Conservation (phyloP, 35 echinoderm and acorn worm species). For the Eucidaris tribuloides region DNA sequence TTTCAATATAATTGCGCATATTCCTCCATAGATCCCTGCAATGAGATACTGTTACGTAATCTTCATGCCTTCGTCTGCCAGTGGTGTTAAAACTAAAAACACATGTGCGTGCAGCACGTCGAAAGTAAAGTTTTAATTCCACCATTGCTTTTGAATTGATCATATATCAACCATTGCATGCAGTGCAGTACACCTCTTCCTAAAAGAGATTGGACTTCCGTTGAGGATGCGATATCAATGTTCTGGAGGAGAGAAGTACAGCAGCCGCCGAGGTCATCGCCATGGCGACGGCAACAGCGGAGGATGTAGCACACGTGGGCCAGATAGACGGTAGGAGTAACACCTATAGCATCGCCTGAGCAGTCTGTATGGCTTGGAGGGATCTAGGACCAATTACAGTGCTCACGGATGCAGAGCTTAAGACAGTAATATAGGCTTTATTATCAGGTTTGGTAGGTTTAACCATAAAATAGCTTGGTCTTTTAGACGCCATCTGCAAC, state of each 20-base stretch:
- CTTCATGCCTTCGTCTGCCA: no score
- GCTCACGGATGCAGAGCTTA: conserved; percentile 76
- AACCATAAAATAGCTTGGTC: no score
- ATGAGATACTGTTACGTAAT: no score
- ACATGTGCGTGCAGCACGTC: no score
- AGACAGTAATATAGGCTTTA: no score
- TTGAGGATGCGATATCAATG: conserved; percentile 65
- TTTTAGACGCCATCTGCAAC: no score
- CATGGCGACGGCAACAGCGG: not conserved
- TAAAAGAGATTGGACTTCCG: conserved; percentile 73
- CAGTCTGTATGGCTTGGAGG: conserved; percentile 89
- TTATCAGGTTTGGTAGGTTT: no score
- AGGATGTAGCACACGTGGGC: conserved; percentile 53
- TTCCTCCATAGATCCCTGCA: no score
- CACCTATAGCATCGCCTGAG: conserved; percentile 83
- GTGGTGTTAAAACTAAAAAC: no score
- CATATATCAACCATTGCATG: conserved; percentile 37
- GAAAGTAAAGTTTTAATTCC: no score
- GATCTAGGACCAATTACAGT: conserved; percentile 74
- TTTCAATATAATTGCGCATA: no score
- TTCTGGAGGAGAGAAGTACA: conserved; percentile 88
- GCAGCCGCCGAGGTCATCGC: conserved; percentile 6
- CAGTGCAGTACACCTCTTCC: conserved; percentile 93
- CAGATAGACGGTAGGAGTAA: conserved; percentile 66
- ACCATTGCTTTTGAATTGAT: not conserved